Evolutionary conservation across 2,113 vertebrate species (phyloP), one percentile per base, ranked within the genome.

Genomic region (Engraulis encrasicolus): DNA sequence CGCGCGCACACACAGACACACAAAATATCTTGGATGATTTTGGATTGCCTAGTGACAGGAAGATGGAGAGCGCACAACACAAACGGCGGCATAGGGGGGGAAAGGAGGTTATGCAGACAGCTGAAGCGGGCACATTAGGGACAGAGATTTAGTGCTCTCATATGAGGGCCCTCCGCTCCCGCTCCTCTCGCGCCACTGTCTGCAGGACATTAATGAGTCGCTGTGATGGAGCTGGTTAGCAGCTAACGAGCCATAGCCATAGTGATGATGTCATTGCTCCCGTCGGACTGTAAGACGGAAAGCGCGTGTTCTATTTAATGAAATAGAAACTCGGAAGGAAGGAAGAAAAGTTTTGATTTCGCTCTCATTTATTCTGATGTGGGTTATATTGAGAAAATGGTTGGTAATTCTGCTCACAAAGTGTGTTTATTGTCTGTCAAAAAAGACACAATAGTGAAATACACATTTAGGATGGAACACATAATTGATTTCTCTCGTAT

Each of bases 211-310:
- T 88, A 85, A 88, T 89, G 86, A 84, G 80, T 85, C 82, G 45
- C 81, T 82, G 81, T 85, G 87, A 87, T 87, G 78, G 86, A 85
- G 81, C 88, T 89, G 84, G 89, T 90, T 89, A 86, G 89, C 61
- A 80, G 38, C 79, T 89, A 89, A 88, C 81, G 83, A 90, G 80
- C 83, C 82, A 71, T 87, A 71, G 80, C 85, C 81, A 79, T 82
- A 74, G 20, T 81, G 84, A 86, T 81, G 84, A 86, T 88, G 84
- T 83, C 82, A 83, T 82, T 74, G 50, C 78, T 81, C n/a, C n/a
- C n/a, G n/a, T n/a, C 27, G 78, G 83, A 81, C 81, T 78, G n/a
- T n/a, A 14, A 78, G 31, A 82, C 45, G 79, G 79, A 74, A n/a
- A 49, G 45, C 6, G 48, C 49, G 34, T 71, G 66, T 74, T 31